These are phyloP conservation scores for Bombus waltoni DNA, from an alignment of 1,140 invertebrate species.

Conservation along the genomic window DNA sequence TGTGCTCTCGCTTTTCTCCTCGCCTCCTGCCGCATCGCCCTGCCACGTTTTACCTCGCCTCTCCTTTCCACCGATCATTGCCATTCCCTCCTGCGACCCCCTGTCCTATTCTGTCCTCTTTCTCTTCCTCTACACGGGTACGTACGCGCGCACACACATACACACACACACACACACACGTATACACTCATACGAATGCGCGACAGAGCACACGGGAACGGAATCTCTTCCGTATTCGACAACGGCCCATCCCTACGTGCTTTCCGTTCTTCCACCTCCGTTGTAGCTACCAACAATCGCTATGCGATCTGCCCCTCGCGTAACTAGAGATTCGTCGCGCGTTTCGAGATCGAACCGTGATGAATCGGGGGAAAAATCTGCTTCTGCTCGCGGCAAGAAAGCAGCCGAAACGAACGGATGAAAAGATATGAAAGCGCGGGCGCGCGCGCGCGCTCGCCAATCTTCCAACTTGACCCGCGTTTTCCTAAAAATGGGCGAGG, in stretches of 20 bases:
- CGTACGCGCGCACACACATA: background rate
- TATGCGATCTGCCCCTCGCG: background rate
- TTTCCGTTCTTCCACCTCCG: background rate
- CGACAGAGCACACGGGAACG: background rate
- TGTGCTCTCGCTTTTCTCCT: constrained; percentile 52
- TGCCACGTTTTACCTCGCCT: constrained; percentile 35
- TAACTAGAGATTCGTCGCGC: background rate
- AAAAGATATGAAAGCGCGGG: background rate
- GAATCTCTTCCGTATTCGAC: constrained; percentile 42
- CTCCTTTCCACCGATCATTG: constrained; percentile 43
- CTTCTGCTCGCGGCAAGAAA: background rate
- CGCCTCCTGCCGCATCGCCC: constrained; percentile 29
- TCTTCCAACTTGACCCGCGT: background rate
- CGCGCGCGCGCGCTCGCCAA: background rate
- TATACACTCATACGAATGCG: background rate
- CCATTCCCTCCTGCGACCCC: constrained; percentile 35
- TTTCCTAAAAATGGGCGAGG: constrained; percentile 76
- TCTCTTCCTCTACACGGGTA: constrained; percentile 10
- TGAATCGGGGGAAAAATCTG: background rate
- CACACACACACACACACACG: background rate
- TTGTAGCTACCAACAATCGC: constrained; percentile 5
- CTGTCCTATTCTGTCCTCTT: constrained; percentile 46
- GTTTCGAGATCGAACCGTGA: background rate
- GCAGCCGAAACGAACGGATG: background rate
- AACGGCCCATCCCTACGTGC: background rate